Base-by-base conservation (phyloP, 2,797 vertebrate genomes). In the Gymnoscopelus microlampas region DNA sequence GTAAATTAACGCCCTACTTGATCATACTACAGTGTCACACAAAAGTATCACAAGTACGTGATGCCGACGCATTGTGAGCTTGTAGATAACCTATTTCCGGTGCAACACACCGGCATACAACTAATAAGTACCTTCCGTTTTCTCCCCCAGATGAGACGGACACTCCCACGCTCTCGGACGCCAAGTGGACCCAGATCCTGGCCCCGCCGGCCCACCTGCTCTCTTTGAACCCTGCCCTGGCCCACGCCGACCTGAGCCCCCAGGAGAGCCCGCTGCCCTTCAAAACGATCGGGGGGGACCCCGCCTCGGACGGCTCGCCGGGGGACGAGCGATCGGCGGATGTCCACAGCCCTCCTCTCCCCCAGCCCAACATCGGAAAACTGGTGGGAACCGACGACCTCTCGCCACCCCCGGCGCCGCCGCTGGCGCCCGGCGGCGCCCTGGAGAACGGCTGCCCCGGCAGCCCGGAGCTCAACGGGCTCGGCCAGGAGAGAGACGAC, bases 181-280 rank as follows among this genome's bases (percentile, higher is more conserved):
- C 95, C 71, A 98, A 97, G 88, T 99, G 97, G 97, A 97, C 94
- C 86, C 96, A 97, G 93, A 97, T 99, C 88, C 88, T 99, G 92
- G 96, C 97, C 83, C 94, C 95, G 0, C 89, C 96, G 2, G 86
- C 97, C 85, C 88, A 92, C 81, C 90, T 82, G 70, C 91, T 97
- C 10, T 93, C 96, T 1, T 91, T 96, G 87, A 97, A 93, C 85
- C 91, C 96, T 0, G 81, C 94, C 0, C 81, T 96, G 89, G 86
- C 95, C 80, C 92, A 86, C 58, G 57, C 91, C 47, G 90, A 95
- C 87, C 78, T 94, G 85, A 87, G 94, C 86, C 92, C 94, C 74
- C 87, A 81, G 84, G 96, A 97, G 74, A 91, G 92, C 84, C 95
- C 95, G 10, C 90, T 95, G 71, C 94, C 92, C 73, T 91, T 95